Percentiles rank a stretch among this genome's conserved stretches.
phyloP scores from a whole-genome alignment of 2,888 invertebrate genomes.

The Eulithis prunata region DNA sequence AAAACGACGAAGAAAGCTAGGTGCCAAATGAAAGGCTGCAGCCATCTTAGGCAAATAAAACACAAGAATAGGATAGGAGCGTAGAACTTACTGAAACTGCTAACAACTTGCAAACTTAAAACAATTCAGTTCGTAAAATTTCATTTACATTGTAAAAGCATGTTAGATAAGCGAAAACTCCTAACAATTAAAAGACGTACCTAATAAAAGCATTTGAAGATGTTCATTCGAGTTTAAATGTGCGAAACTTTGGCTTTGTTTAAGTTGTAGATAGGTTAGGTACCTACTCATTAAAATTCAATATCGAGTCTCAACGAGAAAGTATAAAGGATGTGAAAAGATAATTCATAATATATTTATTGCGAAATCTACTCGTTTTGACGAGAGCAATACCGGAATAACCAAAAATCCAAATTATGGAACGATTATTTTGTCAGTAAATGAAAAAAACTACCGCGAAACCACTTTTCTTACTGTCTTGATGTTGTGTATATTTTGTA shows the following conservation, averaged over 20 bases:
- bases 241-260: slow-evolving; percentile 51
- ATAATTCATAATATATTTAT: not conserved
- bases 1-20: too few species aligned
- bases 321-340: not conserved
- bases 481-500: too few species aligned
- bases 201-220: slow-evolving; percentile 53
- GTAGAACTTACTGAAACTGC: slow-evolving; percentile 47
- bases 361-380: not conserved
- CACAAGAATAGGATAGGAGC: slow-evolving; percentile 36
- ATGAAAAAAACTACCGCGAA: too few species aligned
- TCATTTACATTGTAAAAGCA: slow-evolving; percentile 53
- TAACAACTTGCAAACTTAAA: slow-evolving; percentile 39
- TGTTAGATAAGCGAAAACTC: slow-evolving; percentile 57
- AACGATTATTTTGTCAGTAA: too few species aligned
- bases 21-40: too few species aligned
- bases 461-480: too few species aligned
- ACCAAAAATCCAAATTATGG: too few species aligned
- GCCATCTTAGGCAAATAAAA: slow-evolving; percentile 18
- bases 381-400: not conserved
- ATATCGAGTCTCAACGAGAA: slow-evolving; percentile 46
- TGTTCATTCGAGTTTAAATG: slow-evolving; percentile 49
- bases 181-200: slow-evolving; percentile 57
- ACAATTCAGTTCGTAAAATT: slow-evolving; percentile 51
- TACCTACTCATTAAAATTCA: slow-evolving; percentile 71
- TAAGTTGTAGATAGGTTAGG: slow-evolving; percentile 49